Evolutionary conservation across 1,140 invertebrate genomes (phyloP).

Genomic region (Zeugodacus cucurbitae): DNA sequence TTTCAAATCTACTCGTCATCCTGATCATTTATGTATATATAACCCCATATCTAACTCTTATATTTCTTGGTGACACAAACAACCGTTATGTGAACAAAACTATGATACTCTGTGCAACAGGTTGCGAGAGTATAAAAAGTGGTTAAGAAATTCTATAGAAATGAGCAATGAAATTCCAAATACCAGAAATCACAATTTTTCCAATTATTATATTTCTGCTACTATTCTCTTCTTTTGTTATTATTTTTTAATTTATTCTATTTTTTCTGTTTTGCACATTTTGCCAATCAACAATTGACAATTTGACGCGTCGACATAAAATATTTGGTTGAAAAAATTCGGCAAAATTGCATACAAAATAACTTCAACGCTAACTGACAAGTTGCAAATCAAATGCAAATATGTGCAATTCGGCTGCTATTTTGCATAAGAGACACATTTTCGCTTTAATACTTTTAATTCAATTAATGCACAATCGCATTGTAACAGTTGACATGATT

Average conservation of each 20-base stretch:
- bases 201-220: background rate
- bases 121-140: no score
- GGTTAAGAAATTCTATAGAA: no score
- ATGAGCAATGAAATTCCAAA: no score
- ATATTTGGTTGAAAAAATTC: background rate
- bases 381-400: background rate
- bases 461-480: background rate
- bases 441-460: background rate
- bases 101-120: no score
- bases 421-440: background rate
- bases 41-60: no score
- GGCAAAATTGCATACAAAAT: background rate
- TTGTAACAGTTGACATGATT: background rate
- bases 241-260: background rate
- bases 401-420: background rate
- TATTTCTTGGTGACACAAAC: no score
- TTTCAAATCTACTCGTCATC: no score
- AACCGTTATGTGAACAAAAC: no score
- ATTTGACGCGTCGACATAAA: background rate
- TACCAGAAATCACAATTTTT: background rate
- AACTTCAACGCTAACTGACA: background rate
- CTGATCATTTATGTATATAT: no score
- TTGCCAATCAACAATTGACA: slow-evolving; percentile 2
- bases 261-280: background rate
- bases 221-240: background rate